A percentile compares a stretch with the other conserved stretches of the same genome.
These are phyloP conservation scores for Caerostris extrusa DNA, from an alignment of 1,140 invertebrate species.

Conservation along the genomic window DNA sequence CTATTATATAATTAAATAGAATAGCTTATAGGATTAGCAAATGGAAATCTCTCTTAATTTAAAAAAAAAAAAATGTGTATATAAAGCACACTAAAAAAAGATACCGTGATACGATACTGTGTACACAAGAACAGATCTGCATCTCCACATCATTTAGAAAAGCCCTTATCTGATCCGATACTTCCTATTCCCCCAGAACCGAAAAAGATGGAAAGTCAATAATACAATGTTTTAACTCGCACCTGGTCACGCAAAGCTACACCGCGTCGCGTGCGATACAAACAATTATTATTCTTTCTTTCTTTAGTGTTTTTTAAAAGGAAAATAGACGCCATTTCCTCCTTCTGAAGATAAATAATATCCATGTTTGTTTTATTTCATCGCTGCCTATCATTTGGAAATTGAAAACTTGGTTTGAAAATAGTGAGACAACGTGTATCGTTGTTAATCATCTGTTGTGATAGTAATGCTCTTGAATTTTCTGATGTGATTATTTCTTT, in stretches of 20 bases:
- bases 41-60: no score
- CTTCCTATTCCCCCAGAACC: constrained; percentile 17
- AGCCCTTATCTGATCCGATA: constrained; percentile 64
- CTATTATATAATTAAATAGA: no score
- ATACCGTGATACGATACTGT: neutral
- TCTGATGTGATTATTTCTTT: no score
- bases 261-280: constrained; percentile 43
- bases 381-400: neutral
- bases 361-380: neutral
- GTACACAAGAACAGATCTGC: neutral
- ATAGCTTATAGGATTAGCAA: no score
- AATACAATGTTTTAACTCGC: constrained; percentile 35
- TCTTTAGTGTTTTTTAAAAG: neutral
- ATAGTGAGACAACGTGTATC: no score
- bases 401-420: neutral
- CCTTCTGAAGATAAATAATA: constrained; percentile 33
- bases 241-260: constrained; percentile 32
- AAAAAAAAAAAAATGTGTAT: no score
- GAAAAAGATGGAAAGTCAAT: constrained; percentile 44
- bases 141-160: neutral
- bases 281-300: constrained; percentile 52
- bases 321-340: constrained; percentile 43
- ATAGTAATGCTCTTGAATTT: no score
- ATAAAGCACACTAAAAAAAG: no score
- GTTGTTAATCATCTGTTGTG: no score